A percentile compares a stretch with the other conserved stretches of the same genome.
These are phyloP conservation scores for Papilio aristodemus DNA, from an alignment of 1,140 invertebrate genomes.

Conservation along the genomic window DNA sequence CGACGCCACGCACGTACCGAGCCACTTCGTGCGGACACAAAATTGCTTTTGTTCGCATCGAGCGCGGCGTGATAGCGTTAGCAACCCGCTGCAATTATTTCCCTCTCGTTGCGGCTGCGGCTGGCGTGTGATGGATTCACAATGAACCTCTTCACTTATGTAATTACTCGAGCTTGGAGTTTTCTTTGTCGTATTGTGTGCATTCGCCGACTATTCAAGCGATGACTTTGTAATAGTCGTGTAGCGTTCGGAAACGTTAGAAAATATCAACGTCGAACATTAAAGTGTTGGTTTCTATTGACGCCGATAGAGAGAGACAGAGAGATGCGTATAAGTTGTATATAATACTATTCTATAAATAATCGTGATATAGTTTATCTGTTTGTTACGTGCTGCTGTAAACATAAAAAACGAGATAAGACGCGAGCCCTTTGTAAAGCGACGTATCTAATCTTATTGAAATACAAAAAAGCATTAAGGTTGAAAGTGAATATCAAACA, in stretches of 20 bases:
- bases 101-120: constrained; percentile 58
- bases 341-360: constrained; percentile 19
- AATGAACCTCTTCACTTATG: constrained; percentile 59
- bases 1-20: constrained; percentile 69
- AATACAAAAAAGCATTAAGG: constrained; percentile 51
- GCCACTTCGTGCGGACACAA: constrained; percentile 73
- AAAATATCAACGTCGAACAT: constrained; percentile 13
- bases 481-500: constrained; percentile 43
- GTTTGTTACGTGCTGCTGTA: constrained; percentile 42
- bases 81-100: constrained; percentile 60
- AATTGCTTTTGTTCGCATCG: constrained; percentile 74
- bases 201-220: constrained; percentile 38
- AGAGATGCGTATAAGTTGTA: neutral
- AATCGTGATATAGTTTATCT: constrained; percentile 35
- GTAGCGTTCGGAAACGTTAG: constrained; percentile 35
- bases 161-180: constrained; percentile 65
- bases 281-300: neutral
- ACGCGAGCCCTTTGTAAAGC: constrained; percentile 48
- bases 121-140: constrained; percentile 64
- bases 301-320: neutral
- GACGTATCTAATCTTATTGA: constrained; percentile 50
- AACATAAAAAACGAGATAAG: constrained; percentile 47
- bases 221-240: constrained; percentile 34
- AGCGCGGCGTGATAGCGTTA: constrained; percentile 64
- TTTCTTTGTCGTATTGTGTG: constrained; percentile 45